phyloP scores from a whole-genome alignment of 2,113 vertebrate genomes.

The Puma concolor region DNA sequence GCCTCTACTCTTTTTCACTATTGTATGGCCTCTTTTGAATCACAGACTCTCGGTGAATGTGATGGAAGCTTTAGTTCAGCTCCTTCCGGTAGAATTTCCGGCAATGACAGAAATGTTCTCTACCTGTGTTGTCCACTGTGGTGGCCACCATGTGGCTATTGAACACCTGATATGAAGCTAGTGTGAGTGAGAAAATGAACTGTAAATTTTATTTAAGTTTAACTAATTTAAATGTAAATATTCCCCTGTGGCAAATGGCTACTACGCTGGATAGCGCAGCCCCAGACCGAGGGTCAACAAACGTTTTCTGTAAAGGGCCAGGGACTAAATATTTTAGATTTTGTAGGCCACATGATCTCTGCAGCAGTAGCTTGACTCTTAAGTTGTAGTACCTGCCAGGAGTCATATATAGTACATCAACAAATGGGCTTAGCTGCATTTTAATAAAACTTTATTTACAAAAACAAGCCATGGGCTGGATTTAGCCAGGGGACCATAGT shows the following conservation, averaged over 20 bases:
- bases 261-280: neutral
- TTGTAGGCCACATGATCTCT: neutral
- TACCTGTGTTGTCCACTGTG: neutral
- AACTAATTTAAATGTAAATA: neutral
- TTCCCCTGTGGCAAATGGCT: neutral
- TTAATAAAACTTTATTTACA: conserved; percentile 32
- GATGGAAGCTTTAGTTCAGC: neutral
- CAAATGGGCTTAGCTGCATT: neutral
- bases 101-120: neutral
- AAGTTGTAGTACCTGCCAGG: neutral
- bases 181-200: neutral
- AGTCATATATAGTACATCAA: neutral
- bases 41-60: neutral
- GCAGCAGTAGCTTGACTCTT: neutral
- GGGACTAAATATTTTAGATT: neutral
- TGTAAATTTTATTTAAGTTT: neutral
- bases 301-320: neutral
- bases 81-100: neutral
- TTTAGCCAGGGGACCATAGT: neutral
- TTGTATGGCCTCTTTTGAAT: neutral
- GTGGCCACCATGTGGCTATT: neutral
- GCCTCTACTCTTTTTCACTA: neutral
- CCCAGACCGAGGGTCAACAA: neutral
- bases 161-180: neutral
- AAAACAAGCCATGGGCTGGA: neutral